Base-by-base conservation (phyloP, 2,113 vertebrate genomes). In the Periophthalmus modestus region DNA sequence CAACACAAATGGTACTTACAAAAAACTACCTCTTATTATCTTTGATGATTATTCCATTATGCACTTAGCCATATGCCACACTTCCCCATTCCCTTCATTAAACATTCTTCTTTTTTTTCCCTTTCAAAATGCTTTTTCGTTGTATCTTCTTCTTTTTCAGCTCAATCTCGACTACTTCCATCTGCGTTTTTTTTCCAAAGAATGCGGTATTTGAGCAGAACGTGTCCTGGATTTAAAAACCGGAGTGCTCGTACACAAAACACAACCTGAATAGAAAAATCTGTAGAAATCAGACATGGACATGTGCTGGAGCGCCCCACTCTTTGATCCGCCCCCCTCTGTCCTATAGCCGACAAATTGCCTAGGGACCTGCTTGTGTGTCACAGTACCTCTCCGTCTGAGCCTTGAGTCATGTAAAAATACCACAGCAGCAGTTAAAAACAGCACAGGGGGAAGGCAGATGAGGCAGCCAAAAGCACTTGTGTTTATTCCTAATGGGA, bases 351-450 rank as follows among this genome's bases (percentile, higher is more conserved):
- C 79, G 84, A 88, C 81, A 89, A 88, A 88, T 82, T 84, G 61
- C 89, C 68, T 68, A 66, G 87, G 83, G 85, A 88, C 58, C 71
- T 65, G 75, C 81, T 82, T 77, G 78, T 52, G 65, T 73, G 68
- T 83, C 82, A 78, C 69, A 79, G 61, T 67, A 80, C 77, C 85
- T 80, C 77, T 87, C 82, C 23, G 46, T 83, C 82, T 83, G 73
- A 86, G 82, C 71, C 71, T 72, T 74, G 87, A 89, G 75, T 50
- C 33, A 80, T 84, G 78, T 87, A 87, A 89, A 87, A 91, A 90
- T 89, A 91, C 81, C 86, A 79, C 57, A 13, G 77, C 78, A 75
- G 85, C 86, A 84, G 85, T 90, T 88, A 89, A 85, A 88, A 88
- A 82, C 68, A 65, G 78, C 84, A 86, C 13, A 18, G 79, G 85